Base-by-base conservation (phyloP, 2,888 invertebrate genomes). In the Tenthredo scrophulariae region DNA sequence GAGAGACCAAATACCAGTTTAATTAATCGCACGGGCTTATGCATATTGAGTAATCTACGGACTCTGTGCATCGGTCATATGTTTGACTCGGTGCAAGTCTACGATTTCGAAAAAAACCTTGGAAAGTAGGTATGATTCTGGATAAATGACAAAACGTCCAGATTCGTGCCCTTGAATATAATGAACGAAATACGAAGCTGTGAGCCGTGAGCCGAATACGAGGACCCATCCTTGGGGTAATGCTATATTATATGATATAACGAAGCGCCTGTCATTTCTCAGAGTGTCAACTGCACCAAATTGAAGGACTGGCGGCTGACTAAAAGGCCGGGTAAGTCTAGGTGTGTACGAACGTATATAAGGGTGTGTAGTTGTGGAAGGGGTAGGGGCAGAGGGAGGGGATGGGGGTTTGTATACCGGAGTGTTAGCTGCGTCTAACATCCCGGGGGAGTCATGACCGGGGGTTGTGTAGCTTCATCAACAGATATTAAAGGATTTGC, bases 401-500 rank as follows among this genome's bases (percentile, higher is more conserved):
- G 40, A 58, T 33, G 79, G 67, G 83, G 83, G 65, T 83, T 65
- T 83, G 70, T 83, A 83, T 67, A 65, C 67, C 67, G 70, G 83
- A 67, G 83, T 83, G 65, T 67, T 65, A 65, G 87, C 86, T 86
- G 87, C 89, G 88, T 89, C 90, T 89, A 88, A 88, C 91, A 89
- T 89, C 89, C 92, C 89, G 92, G 88, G 91, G 91, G 92, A 91
- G 90, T 91, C 92, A 89, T 91, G 89, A 89, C 89, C 87, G 89
- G 90, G 89, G 85, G 88, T 86, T 86, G 87, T 87, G 90, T 86
- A 89, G 91, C 91, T 92, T 92, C 92, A 92, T 93, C 93, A 92
- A 90, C 91, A 91, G 91, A 92, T 92, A 93, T 93, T 92, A 93
- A 93, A 92, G 91, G 92, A 93, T 93, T 93, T 93, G 93, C 93